Evolutionary conservation across 2,113 vertebrate genomes (phyloP).

Genomic region (Trachemys scripta): DNA sequence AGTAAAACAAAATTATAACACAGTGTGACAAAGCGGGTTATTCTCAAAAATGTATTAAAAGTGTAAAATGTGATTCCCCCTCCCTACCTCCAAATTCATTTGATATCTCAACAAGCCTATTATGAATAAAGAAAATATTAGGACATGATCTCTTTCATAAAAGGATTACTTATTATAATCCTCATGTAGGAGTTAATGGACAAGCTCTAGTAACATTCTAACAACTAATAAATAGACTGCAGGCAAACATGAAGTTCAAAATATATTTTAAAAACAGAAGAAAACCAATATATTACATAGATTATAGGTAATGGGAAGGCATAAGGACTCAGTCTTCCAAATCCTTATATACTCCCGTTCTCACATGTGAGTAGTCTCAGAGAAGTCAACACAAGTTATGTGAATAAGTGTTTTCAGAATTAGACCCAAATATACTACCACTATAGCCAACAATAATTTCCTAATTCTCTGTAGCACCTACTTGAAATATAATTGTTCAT

Average conservation of each 20-base stretch:
- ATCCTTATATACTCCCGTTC: not conserved
- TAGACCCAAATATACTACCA: not conserved
- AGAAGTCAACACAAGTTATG: not conserved
- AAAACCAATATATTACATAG: not conserved
- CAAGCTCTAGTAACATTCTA: not conserved
- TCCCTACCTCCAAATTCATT: conserved; percentile 26
- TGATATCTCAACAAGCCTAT: not conserved
- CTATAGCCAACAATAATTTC: not conserved
- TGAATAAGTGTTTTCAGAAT: not conserved
- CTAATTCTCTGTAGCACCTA: not conserved
- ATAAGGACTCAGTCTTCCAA: not conserved
- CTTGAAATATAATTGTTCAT: not conserved
- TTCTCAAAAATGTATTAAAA: conserved; percentile 32
- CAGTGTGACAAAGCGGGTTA: conserved; percentile 24
- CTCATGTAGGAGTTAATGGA: not conserved
- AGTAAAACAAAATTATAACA: conserved; percentile 75
- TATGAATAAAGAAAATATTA: not conserved
- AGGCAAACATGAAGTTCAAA: not conserved
- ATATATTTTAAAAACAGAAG: not conserved
- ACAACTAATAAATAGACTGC: not conserved
- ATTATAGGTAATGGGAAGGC: not conserved
- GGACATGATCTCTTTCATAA: not conserved
- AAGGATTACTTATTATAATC: not conserved
- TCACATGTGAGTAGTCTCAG: not conserved
- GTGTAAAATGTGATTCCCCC: conserved; percentile 11